Percentiles rank a stretch among this genome's conserved stretches.
These are phyloP conservation scores for Amorpha juglandis DNA, from an alignment of 2,888 invertebrate species.

Conservation along the genomic window DNA sequence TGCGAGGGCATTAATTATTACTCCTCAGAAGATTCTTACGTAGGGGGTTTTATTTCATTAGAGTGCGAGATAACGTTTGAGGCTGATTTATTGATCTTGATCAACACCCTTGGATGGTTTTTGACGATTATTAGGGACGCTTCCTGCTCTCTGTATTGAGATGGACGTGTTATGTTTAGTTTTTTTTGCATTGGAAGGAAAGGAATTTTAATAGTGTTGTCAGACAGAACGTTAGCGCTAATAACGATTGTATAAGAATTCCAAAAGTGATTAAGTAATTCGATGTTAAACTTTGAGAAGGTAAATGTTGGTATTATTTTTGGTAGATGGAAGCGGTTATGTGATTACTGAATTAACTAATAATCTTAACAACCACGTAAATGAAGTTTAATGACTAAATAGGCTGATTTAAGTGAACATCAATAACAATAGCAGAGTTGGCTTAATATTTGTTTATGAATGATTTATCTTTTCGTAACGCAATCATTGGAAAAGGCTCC, in stretches of 20 bases:
- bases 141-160: slow-evolving; percentile 44
- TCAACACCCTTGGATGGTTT: slow-evolving; percentile 49
- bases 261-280: not conserved
- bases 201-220: not conserved
- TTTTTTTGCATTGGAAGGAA: not conserved
- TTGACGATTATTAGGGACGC: slow-evolving; percentile 51
- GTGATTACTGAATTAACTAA: not conserved
- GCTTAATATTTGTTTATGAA: not conserved
- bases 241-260: not conserved
- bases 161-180: slow-evolving; percentile 27
- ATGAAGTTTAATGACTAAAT: not conserved
- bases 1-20: slow-evolving; percentile 68
- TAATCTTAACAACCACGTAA: not conserved
- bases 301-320: too few relatives aligned
- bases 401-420: not conserved
- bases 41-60: slow-evolving; percentile 74
- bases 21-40: slow-evolving; percentile 49
- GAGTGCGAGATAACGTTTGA: slow-evolving; percentile 59
- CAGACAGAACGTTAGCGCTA: not conserved
- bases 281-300: too few relatives aligned
- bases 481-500: too few relatives aligned
- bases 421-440: not conserved
- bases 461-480: too few relatives aligned
- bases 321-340: too few relatives aligned
- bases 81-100: slow-evolving; percentile 70